Conservation (phyloP, 1,140 invertebrate genomes). For the Medauroidea extradentata region DNA sequence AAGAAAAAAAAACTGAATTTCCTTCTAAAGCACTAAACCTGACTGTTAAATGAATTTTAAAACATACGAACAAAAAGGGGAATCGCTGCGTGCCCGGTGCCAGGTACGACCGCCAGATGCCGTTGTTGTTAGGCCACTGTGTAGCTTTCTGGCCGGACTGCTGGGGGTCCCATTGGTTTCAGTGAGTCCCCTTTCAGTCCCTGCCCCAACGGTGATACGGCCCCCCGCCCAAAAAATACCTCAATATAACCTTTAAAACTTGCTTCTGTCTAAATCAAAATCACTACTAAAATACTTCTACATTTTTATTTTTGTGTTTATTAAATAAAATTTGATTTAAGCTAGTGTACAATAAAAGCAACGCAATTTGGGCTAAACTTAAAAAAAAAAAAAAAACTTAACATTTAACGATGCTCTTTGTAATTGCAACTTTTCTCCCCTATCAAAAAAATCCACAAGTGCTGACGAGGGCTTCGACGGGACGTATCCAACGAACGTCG, state of each 20-base stretch:
- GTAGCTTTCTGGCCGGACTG: slow-evolving; percentile 8
- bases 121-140: slow-evolving; percentile 23
- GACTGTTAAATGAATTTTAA: neutral
- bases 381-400: too few species aligned
- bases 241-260: neutral
- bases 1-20: too few species aligned
- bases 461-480: slow-evolving; percentile 98
- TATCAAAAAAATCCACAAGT: slow-evolving; percentile 48
- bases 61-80: slow-evolving; percentile 13
- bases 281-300: neutral
- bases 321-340: neutral
- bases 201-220: neutral
- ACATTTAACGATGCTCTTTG: too few species aligned
- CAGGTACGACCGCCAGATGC: slow-evolving; percentile 23
- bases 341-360: neutral
- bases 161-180: slow-evolving; percentile 16
- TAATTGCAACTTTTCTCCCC: slow-evolving; percentile 5
- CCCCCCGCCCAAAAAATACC: neutral
- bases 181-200: neutral
- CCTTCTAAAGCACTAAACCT: too few species aligned
- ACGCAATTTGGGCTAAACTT: too few species aligned
- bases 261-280: neutral
- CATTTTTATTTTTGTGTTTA: neutral
- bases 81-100: slow-evolving; percentile 22
- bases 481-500: slow-evolving; percentile 96